These are phyloP conservation scores for Dolichomitus sp. DNA, from an alignment of 2,888 invertebrate species.

Conservation along the genomic window DNA sequence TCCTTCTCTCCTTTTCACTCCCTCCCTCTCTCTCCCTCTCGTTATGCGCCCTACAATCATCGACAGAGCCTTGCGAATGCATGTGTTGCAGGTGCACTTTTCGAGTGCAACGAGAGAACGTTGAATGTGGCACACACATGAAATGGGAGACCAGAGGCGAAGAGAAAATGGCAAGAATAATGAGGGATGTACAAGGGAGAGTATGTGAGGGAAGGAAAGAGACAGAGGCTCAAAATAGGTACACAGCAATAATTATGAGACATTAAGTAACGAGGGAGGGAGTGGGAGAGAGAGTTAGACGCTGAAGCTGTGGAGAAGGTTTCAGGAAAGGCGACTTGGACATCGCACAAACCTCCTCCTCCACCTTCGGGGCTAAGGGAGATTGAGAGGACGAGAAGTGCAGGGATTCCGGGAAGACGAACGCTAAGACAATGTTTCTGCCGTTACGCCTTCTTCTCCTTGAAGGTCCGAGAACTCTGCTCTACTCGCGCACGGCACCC, in stretches of 20 bases:
- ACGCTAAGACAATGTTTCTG: slow-evolving; percentile 71
- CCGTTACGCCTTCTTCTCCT: slow-evolving; percentile 68
- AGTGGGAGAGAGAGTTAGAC: slow-evolving; percentile 75
- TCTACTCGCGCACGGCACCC: slow-evolving; percentile 56
- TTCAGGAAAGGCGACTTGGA: slow-evolving; percentile 68
- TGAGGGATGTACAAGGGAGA: slow-evolving; percentile 26
- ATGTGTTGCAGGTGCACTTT: slow-evolving; percentile 20
- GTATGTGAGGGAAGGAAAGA: slow-evolving; percentile 55
- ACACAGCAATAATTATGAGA: slow-evolving; percentile 84
- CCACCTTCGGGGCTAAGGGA: slow-evolving; percentile 26
- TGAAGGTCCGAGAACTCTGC: slow-evolving; percentile 64
- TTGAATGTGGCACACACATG: slow-evolving; percentile 43
- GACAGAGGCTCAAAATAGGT: slow-evolving; percentile 74
- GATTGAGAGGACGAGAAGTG: slow-evolving; percentile 51
- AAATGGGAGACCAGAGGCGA: slow-evolving; percentile 28
- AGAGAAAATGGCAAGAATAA: slow-evolving; percentile 36
- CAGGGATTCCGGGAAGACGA: slow-evolving; percentile 70
- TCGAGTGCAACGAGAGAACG: slow-evolving; percentile 25
- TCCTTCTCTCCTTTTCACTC: slow-evolving; percentile 37
- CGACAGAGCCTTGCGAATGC: slow-evolving; percentile 30
- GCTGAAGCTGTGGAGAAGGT: slow-evolving; percentile 68
- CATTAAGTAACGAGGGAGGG: slow-evolving; percentile 83
- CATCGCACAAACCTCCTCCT: slow-evolving; percentile 40
- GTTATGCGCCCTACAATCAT: slow-evolving; percentile 49
- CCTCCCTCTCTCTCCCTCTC: slow-evolving; percentile 17